Percentiles rank a stretch among this genome's conserved stretches.
Conservation (phyloP, 2,113 vertebrate species). For the Platanista minor region DNA sequence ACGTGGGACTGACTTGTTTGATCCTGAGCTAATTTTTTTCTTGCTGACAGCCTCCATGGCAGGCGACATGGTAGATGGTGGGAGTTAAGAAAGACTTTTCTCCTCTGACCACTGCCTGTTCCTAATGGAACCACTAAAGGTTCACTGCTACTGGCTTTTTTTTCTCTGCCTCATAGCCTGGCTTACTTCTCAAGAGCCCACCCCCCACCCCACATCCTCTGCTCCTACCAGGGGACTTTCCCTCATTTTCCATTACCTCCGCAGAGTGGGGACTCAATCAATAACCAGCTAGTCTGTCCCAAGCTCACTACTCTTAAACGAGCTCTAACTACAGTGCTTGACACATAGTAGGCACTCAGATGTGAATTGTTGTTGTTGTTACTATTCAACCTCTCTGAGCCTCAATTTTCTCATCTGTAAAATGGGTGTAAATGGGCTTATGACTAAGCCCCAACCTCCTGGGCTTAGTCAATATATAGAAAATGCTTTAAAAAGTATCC, state of each 20-base stretch:
- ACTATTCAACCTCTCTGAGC: not conserved
- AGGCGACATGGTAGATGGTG: not conserved
- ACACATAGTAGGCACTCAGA: not conserved
- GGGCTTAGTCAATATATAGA: not conserved
- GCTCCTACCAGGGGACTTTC: not conserved
- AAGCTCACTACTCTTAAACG: not conserved
- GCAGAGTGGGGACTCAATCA: not conserved
- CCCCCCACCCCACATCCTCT: not conserved
- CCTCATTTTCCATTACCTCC: not conserved
- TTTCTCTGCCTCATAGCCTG: not conserved
- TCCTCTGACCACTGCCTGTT: not conserved
- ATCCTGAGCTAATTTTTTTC: slow-evolving; percentile 31
- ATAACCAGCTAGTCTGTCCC: not conserved
- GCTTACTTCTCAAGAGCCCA: not conserved
- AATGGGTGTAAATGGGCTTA: not conserved
- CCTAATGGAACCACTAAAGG: not conserved
- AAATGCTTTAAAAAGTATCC: not conserved
- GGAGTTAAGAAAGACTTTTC: not conserved
- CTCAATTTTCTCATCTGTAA: not conserved
- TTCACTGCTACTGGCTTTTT: not conserved
- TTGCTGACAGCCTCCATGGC: not conserved
- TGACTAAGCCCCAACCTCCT: not conserved
- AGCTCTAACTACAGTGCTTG: not conserved
- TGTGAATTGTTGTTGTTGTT: not conserved
- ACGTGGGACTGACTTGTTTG: not conserved